These are phyloP conservation scores for Tragelaphus imberbis DNA, from an alignment of 2,113 vertebrate genomes.

Conservation along the genomic window DNA sequence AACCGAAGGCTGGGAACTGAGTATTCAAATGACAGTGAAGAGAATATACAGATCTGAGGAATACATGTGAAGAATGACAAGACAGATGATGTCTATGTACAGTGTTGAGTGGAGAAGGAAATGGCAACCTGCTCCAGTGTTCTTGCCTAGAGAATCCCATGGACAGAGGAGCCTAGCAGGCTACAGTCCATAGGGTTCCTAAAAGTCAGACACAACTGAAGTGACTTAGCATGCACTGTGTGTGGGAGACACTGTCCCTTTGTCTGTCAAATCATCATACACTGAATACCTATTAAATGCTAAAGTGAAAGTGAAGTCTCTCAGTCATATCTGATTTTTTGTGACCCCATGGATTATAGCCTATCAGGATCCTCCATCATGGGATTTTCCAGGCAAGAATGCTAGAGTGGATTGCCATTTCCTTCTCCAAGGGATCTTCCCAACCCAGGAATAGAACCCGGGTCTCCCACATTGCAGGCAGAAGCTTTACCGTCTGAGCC, in stretches of 20 bases:
- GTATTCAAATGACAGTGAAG: neutral
- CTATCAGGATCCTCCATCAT: too few species aligned
- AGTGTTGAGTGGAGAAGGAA: neutral
- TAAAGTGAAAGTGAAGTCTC: neutral
- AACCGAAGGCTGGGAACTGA: neutral
- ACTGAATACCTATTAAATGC: neutral
- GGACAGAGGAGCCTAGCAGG: neutral
- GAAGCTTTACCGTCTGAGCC: too few species aligned
- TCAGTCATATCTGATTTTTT: too few species aligned
- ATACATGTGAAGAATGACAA: neutral
- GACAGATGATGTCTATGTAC: neutral
- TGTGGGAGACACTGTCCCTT: neutral
- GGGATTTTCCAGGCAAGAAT: too few species aligned
- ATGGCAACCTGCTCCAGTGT: neutral
- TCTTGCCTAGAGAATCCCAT: neutral
- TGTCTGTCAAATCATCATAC: neutral
- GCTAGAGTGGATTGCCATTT: too few species aligned
- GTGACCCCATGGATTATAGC: too few species aligned
- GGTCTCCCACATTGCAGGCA: too few species aligned
- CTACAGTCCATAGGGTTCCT: neutral
- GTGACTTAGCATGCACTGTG: neutral
- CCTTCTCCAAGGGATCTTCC: too few species aligned
- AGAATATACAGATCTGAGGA: neutral
- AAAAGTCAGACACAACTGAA: neutral
- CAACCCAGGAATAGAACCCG: too few species aligned